Base-by-base conservation (phyloP, 2,113 vertebrate species). In the Polyodon spathula region DNA sequence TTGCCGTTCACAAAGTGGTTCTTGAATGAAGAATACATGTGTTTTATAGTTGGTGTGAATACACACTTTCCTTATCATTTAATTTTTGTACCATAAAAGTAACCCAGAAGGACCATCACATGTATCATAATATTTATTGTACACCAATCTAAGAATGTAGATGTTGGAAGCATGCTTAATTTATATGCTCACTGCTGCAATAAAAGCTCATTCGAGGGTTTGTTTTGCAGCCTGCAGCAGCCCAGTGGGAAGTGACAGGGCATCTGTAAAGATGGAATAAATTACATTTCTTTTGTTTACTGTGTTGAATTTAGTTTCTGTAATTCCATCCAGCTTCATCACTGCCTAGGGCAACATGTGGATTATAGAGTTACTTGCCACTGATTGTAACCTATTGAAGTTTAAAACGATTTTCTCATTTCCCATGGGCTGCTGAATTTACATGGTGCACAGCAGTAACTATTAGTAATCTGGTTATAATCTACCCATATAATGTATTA, bases 351-450 rank as follows among this genome's bases (percentile, higher is more conserved):
- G 91, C 90, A 92, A 86, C 89, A 87, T 75, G 78, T 75, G 77
- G 76, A 85, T 82, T 79, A 79, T 63, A 68, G 65, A 71, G 75
- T 71, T 76, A 72, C 75, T 82, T 84, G 77, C 78, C 77, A 89
- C 86, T 86, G 90, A 93, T 93, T 91, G 90, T 91, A 92, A 91
- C 90, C 92, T 94, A 95, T 94, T 95, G 93, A 93, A 92, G 91
- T 96, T 89, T 91, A 88, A 94, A 96, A 91, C 92, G 84, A 94
- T 95, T 95, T 92, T 90, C 86, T 87, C 87, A 84, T 89, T 91
- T 95, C 90, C 89, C 85, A 87, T 83, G 91, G 89, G 91, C 87
- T 86, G 80, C 79, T 83, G 78, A 87, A 78, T 96, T 97, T 93
- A 86, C 83, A 88, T 91, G 86, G 82, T 79, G 88, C 90, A 89